These are phyloP conservation scores for Xyrichtys novacula DNA, from an alignment of 2,797 vertebrate species.

Conservation along the genomic window DNA sequence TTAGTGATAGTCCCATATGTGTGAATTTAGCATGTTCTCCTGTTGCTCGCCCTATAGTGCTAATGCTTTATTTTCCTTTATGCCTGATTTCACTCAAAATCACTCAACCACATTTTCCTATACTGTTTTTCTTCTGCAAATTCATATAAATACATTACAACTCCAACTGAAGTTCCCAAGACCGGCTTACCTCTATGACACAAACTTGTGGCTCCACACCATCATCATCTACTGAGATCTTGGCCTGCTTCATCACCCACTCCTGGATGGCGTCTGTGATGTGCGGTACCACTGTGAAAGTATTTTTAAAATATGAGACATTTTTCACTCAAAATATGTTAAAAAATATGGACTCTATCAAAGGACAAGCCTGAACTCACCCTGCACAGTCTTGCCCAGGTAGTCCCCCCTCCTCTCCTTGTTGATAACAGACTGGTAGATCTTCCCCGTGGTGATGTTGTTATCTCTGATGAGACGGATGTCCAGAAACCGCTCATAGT, in stretches of 20 bases:
- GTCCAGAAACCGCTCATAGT: slow-evolving; percentile 97
- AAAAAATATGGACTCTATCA: too few species aligned
- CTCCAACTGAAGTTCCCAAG: too few species aligned
- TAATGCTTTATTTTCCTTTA: slow-evolving; percentile 25
- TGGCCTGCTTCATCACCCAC: slow-evolving; percentile 94
- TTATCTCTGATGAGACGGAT: slow-evolving; percentile 96
- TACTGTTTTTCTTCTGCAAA: too few species aligned
- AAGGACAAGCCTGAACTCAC: slow-evolving; percentile 50
- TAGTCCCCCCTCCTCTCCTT: slow-evolving; percentile 97
- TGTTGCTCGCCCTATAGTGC: slow-evolving; percentile 11
- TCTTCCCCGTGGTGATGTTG: slow-evolving; percentile 97
- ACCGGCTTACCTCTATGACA: slow-evolving; percentile 91
- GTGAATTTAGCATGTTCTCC: slow-evolving; percentile 16
- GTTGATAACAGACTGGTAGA: slow-evolving; percentile 97
- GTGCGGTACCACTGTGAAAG: slow-evolving; percentile 91
- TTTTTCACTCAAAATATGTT: too few species aligned
- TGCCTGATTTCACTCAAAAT: neutral
- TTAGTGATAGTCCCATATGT: slow-evolving; percentile 10
- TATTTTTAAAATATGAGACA: neutral
- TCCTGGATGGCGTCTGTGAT: slow-evolving; percentile 98
- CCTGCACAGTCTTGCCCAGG: slow-evolving; percentile 97
- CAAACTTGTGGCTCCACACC: slow-evolving; percentile 95
- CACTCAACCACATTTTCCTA: neutral
- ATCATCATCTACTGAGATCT: slow-evolving; percentile 92
- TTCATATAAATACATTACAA: too few species aligned